A percentile compares a stretch with the other conserved stretches of the same genome.
These are phyloP conservation scores for Gobionotothen gibberifrons DNA, from an alignment of 2,797 vertebrate genomes.

Conservation along the genomic window DNA sequence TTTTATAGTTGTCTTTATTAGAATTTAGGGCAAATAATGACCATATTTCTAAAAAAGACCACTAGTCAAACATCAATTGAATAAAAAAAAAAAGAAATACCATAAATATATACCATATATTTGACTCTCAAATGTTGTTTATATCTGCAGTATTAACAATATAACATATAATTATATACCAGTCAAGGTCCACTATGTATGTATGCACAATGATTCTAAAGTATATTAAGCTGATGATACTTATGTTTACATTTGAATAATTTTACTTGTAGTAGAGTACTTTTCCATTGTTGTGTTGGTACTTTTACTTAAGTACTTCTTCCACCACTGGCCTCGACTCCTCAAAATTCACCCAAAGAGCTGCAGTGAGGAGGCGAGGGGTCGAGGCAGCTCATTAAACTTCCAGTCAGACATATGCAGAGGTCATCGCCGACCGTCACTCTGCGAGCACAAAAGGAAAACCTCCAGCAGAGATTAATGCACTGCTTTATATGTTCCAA, in stretches of 20 bases:
- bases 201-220: too few species aligned
- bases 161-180: not conserved
- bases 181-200: not conserved
- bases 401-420: conserved; percentile 55
- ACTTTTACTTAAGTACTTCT: not conserved
- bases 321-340: not conserved
- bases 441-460: conserved; percentile 57
- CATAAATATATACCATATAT: not conserved
- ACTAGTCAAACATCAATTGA: not conserved
- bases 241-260: not conserved
- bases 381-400: conserved; percentile 59
- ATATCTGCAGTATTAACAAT: not conserved
- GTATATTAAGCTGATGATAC: not conserved
- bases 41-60: not conserved
- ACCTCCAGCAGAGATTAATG: conserved; percentile 82
- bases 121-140: not conserved
- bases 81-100: not conserved
- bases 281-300: not conserved
- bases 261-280: not conserved
- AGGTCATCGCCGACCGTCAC: conserved; percentile 53
- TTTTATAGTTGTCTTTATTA: too few species aligned
- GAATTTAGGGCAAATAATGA: not conserved
- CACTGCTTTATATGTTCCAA: conserved; percentile 74
- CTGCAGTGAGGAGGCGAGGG: conserved; percentile 30
- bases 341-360: conserved; percentile 38